A percentile compares a stretch with the other conserved stretches of the same genome.
These are phyloP conservation scores for Oscheius sp. DNA, from an alignment of 2,888 invertebrate genomes.

Conservation along the genomic window DNA sequence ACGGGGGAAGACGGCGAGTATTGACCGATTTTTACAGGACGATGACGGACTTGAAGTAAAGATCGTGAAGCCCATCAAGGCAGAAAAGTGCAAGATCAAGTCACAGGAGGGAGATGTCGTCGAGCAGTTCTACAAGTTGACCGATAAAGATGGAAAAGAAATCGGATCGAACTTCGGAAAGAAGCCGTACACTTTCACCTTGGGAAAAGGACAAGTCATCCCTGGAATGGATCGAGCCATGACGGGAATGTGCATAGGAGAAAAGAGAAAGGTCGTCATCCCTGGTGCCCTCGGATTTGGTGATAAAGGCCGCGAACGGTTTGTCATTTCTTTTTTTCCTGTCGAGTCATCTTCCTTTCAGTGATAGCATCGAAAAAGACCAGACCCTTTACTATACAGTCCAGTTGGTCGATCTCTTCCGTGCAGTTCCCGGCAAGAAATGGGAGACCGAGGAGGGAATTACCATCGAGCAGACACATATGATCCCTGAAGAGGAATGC, in stretches of 20 bases:
- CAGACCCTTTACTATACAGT: slow-evolving; percentile 72
- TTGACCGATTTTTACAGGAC: too few species aligned
- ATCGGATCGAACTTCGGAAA: slow-evolving; percentile 72
- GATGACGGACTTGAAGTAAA: slow-evolving; percentile 70
- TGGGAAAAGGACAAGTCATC: slow-evolving; percentile 70
- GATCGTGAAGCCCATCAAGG: slow-evolving; percentile 69
- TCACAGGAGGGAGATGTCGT: slow-evolving; percentile 62
- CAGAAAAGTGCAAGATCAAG: slow-evolving; percentile 71
- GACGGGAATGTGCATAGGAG: slow-evolving; percentile 72
- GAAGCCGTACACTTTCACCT: slow-evolving; percentile 72
- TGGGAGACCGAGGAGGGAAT: slow-evolving; percentile 72
- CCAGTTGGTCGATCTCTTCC: slow-evolving; percentile 71
- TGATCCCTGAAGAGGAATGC: slow-evolving; percentile 57
- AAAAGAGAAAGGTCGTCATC: slow-evolving; percentile 72
- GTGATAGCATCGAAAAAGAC: slow-evolving; percentile 63
- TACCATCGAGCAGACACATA: slow-evolving; percentile 58
- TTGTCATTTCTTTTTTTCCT: neutral
- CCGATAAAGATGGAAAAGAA: slow-evolving; percentile 71
- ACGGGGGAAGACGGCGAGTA: neutral
- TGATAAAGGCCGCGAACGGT: slow-evolving; percentile 46
- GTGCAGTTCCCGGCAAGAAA: slow-evolving; percentile 68
- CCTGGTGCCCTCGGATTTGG: slow-evolving; percentile 70
- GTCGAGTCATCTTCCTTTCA: slow-evolving; percentile 1
- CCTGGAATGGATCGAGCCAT: slow-evolving; percentile 71
- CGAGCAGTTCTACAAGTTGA: slow-evolving; percentile 71